Conservation (phyloP, 2,797 vertebrate species). For the Eulemur rubriventer region DNA sequence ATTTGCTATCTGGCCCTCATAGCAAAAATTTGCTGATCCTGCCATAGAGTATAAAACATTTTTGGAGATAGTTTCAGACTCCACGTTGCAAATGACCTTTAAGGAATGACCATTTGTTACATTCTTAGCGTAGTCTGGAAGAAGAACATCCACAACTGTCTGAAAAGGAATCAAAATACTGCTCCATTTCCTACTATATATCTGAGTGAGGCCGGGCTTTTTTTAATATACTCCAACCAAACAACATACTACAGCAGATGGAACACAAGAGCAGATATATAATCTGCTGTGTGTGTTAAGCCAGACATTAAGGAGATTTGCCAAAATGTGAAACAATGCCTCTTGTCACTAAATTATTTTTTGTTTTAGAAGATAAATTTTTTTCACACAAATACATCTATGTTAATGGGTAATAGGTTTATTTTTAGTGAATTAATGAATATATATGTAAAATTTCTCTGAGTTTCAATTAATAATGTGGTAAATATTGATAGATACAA, state of each 20-base stretch:
- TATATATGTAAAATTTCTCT: background rate
- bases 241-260: background rate
- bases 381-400: background rate
- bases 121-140: background rate
- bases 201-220: background rate
- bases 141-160: background rate
- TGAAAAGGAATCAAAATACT: background rate
- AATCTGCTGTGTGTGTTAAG: background rate
- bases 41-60: background rate
- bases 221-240: background rate
- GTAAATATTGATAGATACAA: background rate
- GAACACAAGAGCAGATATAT: background rate
- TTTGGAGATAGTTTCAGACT: background rate
- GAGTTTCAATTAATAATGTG: background rate
- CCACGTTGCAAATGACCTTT: background rate
- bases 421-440: background rate
- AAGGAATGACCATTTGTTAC: background rate
- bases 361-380: background rate
- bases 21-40: background rate
- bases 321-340: background rate
- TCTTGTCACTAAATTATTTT: background rate
- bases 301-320: background rate
- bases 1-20: background rate
- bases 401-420: background rate
- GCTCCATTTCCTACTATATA: background rate